Conservation (phyloP, 2,797 vertebrate species). For the Pipistrellus kuhlii region DNA sequence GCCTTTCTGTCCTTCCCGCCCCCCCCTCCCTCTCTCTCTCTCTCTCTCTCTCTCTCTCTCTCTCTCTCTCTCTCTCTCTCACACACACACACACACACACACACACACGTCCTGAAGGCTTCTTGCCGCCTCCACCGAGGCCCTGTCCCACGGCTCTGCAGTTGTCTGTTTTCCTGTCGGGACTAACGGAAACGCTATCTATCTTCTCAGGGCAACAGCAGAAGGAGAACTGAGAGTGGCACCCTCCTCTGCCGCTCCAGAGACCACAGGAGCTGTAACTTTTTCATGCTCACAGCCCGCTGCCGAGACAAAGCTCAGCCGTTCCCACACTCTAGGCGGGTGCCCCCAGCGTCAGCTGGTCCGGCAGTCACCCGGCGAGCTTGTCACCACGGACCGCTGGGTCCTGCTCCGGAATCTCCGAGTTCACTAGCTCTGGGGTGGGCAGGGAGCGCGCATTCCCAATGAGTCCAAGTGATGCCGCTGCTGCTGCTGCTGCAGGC, state of each 20-base stretch:
- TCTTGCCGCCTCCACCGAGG: not conserved
- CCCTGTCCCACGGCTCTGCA: not conserved
- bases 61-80: too few species aligned
- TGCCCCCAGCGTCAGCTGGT: not conserved
- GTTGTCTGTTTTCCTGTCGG: slow-evolving; percentile 50
- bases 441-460: not conserved
- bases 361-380: not conserved
- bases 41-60: too few species aligned
- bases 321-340: not conserved
- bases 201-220: slow-evolving; percentile 31
- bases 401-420: not conserved
- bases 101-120: not conserved
- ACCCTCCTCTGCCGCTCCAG: not conserved
- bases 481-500: not conserved
- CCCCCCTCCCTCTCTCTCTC: too few species aligned
- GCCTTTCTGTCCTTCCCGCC: not conserved
- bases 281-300: not conserved
- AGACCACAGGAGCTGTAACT: not conserved
- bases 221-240: slow-evolving; percentile 60
- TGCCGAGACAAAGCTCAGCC: not conserved
- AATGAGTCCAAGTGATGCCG: not conserved
- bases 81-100: not conserved
- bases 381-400: not conserved
- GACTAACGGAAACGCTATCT: slow-evolving; percentile 51
- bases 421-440: not conserved